phyloP scores from a whole-genome alignment of 2,797 vertebrate species.

The Hemitrygon akajei region DNA sequence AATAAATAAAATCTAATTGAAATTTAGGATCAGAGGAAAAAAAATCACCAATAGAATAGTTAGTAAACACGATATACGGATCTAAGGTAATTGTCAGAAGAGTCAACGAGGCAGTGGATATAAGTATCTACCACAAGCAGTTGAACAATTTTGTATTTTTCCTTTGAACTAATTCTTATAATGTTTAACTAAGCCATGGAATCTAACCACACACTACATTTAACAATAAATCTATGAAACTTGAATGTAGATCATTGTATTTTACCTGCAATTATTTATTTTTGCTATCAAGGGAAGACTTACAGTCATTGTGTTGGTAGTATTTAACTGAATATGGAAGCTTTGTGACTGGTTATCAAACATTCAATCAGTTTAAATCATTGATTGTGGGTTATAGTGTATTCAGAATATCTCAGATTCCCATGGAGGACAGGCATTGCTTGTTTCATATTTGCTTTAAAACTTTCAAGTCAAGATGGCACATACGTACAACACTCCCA shows the following conservation, averaged over 20 bases:
- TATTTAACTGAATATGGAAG: neutral
- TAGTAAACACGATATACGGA: neutral
- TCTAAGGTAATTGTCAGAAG: neutral
- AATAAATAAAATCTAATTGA: no score
- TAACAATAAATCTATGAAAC: slow-evolving; percentile 4
- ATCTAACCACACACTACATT: neutral
- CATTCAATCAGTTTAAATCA: neutral
- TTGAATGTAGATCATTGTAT: neutral
- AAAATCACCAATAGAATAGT: neutral
- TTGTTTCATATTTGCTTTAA: neutral
- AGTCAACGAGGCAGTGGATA: neutral
- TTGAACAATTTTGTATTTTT: neutral
- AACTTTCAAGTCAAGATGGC: neutral
- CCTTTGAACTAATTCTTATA: neutral
- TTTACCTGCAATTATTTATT: slow-evolving; percentile 1
- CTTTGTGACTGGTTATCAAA: neutral
- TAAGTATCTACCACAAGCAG: no score
- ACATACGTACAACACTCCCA: no score
- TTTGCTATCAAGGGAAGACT: neutral
- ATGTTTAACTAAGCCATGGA: neutral
- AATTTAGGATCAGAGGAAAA: no score
- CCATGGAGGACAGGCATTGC: neutral
- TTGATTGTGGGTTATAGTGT: neutral
- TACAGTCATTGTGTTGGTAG: neutral
- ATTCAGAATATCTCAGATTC: neutral